phyloP scores from a whole-genome alignment of 2,113 vertebrate genomes.

The Pseudorasbora parva region DNA sequence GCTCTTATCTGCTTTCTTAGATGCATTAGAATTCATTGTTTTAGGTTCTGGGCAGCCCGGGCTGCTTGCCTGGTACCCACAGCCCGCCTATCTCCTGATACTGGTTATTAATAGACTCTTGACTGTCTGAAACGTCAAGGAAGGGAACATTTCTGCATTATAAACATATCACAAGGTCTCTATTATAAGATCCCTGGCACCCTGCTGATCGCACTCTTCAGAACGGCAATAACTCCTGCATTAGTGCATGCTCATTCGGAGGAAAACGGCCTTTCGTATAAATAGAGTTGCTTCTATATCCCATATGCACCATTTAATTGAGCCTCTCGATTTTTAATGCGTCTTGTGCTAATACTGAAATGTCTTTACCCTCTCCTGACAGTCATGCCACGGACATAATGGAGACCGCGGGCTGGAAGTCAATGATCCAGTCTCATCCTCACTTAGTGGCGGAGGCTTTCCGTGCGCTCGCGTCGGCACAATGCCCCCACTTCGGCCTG shows the following conservation, averaged over 20 bases:
- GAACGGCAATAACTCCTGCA: not conserved
- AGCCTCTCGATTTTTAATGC: constrained; percentile 68
- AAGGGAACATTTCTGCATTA: constrained; percentile 69
- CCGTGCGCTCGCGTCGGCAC: constrained; percentile 93
- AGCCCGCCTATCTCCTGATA: constrained; percentile 72
- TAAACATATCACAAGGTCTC: constrained; percentile 51
- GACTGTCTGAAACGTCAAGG: constrained; percentile 65
- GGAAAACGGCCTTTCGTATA: not conserved
- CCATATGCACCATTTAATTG: constrained; percentile 37
- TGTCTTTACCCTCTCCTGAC: constrained; percentile 74
- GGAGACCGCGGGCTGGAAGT: constrained; percentile 98
- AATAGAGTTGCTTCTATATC: not conserved
- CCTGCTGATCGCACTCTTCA: not conserved
- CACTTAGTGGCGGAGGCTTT: constrained; percentile 99
- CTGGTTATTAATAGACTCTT: constrained; percentile 78
- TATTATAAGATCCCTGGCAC: constrained; percentile 21
- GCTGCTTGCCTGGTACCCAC: constrained; percentile 68
- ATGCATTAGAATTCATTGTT: constrained; percentile 82
- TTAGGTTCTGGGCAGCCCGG: constrained; percentile 67
- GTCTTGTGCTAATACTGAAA: constrained; percentile 61
- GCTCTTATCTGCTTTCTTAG: constrained; percentile 74
- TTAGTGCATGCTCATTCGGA: not conserved
- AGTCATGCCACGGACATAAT: constrained; percentile 97
- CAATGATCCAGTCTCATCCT: constrained; percentile 99
- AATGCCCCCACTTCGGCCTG: constrained; percentile 96